Conservation (phyloP, 2,797 vertebrate genomes). For the Clarias laeviceps region DNA sequence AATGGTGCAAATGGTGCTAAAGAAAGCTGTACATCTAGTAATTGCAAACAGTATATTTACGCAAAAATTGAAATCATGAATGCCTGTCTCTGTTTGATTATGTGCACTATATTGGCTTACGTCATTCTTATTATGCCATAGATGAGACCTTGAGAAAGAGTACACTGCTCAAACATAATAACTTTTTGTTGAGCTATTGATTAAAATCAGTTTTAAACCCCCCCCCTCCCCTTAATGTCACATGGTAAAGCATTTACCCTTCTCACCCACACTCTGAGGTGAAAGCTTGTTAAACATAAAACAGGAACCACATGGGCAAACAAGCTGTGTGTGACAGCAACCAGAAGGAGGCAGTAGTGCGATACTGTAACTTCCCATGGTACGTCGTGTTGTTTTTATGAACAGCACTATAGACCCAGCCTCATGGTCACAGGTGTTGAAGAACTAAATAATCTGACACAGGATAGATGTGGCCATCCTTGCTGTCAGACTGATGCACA, state of each 20-base stretch:
- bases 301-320: background rate
- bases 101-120: background rate
- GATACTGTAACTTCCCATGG: background rate
- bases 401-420: background rate
- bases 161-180: background rate
- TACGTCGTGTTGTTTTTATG: background rate
- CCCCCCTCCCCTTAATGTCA: background rate
- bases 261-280: background rate
- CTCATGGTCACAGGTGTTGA: conserved; percentile 38
- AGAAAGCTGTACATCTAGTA: too few species aligned
- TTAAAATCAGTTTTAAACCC: background rate
- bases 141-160: background rate
- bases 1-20: too few species aligned
- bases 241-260: background rate
- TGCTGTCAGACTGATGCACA: conserved; percentile 52
- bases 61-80: background rate
- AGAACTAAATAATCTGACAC: conserved; percentile 50
- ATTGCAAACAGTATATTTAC: background rate
- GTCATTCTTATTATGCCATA: background rate
- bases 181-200: background rate
- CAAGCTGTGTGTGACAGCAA: conserved; percentile 2
- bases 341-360: conserved; percentile 66
- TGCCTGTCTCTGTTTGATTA: background rate
- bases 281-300: background rate
- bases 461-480: conserved; percentile 54